Conservation (phyloP, 2,113 vertebrate genomes). For the Gnathonemus echidnorhynchus region DNA sequence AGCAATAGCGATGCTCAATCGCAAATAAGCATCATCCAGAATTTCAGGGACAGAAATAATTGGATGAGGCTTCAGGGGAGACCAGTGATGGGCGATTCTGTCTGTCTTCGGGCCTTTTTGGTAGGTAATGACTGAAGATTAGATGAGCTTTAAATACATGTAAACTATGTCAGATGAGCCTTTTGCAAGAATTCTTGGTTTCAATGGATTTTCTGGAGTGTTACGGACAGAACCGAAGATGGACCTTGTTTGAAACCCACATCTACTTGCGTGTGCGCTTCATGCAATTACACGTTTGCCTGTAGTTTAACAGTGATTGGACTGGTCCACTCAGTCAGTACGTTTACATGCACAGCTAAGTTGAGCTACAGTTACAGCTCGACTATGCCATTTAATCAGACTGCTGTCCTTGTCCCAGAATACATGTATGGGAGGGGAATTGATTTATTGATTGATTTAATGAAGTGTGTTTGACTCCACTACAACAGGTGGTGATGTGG, state of each 20-base stretch:
- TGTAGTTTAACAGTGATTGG: constrained; percentile 6
- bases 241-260: background rate
- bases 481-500: too few relatives aligned
- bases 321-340: background rate
- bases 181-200: background rate
- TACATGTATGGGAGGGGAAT: too few relatives aligned
- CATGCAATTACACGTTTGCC: background rate
- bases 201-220: background rate
- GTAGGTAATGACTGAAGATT: background rate
- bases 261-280: background rate
- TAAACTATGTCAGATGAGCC: background rate
- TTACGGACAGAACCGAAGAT: background rate
- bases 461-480: too few relatives aligned
- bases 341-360: too few relatives aligned
- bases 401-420: too few relatives aligned
- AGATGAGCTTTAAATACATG: background rate
- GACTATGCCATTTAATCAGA: too few relatives aligned
- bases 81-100: background rate
- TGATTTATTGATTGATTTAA: too few relatives aligned
- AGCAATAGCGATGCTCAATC: too few relatives aligned
- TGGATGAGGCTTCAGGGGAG: background rate
- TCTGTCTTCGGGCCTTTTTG: background rate
- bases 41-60: background rate
- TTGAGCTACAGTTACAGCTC: too few relatives aligned
- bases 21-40: background rate